Percentiles rank a stretch among this genome's conserved stretches.
These are phyloP conservation scores for Chiropotes sagulatus DNA, from an alignment of 2,797 vertebrate genomes.

Conservation along the genomic window DNA sequence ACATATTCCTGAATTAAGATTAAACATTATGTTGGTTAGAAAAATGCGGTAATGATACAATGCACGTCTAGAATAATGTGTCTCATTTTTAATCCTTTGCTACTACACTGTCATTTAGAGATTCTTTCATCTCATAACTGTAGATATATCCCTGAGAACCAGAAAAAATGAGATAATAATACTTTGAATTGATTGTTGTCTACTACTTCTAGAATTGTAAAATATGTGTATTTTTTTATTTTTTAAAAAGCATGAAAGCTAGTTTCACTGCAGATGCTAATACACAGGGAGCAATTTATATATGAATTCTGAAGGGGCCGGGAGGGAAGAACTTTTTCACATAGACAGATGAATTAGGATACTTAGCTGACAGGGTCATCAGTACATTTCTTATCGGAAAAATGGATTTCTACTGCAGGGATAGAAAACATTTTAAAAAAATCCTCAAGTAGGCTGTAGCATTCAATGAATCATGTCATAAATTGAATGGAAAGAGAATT, in stretches of 20 bases:
- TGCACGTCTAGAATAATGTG: neutral
- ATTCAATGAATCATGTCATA: slow-evolving; percentile 87
- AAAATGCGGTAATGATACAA: neutral
- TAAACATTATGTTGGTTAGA: neutral
- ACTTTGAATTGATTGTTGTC: slow-evolving; percentile 60
- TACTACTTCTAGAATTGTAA: slow-evolving; percentile 37
- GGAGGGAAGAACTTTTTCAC: slow-evolving; percentile 54
- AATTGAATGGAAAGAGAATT: slow-evolving; percentile 73
- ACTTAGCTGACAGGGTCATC: slow-evolving; percentile 84
- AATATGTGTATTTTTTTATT: slow-evolving; percentile 46
- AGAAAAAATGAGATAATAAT: slow-evolving; percentile 41
- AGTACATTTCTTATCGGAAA: slow-evolving; percentile 84
- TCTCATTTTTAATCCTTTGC: slow-evolving; percentile 1
- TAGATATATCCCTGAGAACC: slow-evolving; percentile 45
- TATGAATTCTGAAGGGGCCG: slow-evolving; percentile 65
- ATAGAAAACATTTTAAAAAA: slow-evolving; percentile 82
- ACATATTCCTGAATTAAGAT: slow-evolving; percentile 24
- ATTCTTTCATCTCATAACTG: neutral
- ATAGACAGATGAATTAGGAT: slow-evolving; percentile 75
- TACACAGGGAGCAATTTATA: slow-evolving; percentile 56
- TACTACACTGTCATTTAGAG: neutral
- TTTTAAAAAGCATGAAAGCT: slow-evolving; percentile 21
- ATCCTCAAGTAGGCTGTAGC: slow-evolving; percentile 87
- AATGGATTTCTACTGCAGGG: slow-evolving; percentile 84
- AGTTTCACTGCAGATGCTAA: slow-evolving; percentile 46